Evolutionary conservation across 1,140 invertebrate species (phyloP).

Genomic region (Cherax destructor): DNA sequence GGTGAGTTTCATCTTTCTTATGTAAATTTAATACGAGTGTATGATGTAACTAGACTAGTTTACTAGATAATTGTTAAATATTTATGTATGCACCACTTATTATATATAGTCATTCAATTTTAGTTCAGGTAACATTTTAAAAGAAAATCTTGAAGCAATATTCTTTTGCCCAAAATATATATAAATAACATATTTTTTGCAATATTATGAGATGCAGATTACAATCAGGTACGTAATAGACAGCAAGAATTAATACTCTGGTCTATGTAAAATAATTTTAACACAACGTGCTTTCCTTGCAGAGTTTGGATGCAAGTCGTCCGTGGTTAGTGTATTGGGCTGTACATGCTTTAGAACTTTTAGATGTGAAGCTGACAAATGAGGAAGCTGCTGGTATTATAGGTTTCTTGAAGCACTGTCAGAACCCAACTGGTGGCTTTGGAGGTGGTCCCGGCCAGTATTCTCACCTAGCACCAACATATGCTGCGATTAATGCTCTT

Average conservation of each 20-base stretch:
- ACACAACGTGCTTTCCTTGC: constrained; percentile 67
- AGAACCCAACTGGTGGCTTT: constrained; percentile 90
- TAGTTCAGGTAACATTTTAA: neutral
- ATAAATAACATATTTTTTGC: too few species aligned
- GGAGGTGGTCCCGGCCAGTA: constrained; percentile 94
- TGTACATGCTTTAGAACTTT: constrained; percentile 89
- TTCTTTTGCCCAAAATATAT: too few species aligned
- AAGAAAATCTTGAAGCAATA: neutral
- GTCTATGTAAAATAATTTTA: too few species aligned
- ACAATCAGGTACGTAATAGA: too few species aligned
- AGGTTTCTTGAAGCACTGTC: constrained; percentile 85
- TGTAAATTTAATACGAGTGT: too few species aligned
- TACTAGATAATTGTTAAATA: neutral
- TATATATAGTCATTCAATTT: too few species aligned
- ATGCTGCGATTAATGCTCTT: constrained; percentile 95
- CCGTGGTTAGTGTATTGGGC: constrained; percentile 98
- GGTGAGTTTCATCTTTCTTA: constrained; percentile 75
- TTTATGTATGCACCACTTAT: neutral
- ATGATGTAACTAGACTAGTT: neutral
- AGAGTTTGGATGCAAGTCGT: constrained; percentile 93
- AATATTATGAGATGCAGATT: neutral
- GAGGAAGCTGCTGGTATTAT: constrained; percentile 82
- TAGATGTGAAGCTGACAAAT: constrained; percentile 84
- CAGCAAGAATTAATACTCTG: too few species aligned
- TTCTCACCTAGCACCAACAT: constrained; percentile 96